These are phyloP conservation scores for Tokudaia muenninki DNA, from an alignment of 2,797 vertebrate genomes.

Conservation along the genomic window DNA sequence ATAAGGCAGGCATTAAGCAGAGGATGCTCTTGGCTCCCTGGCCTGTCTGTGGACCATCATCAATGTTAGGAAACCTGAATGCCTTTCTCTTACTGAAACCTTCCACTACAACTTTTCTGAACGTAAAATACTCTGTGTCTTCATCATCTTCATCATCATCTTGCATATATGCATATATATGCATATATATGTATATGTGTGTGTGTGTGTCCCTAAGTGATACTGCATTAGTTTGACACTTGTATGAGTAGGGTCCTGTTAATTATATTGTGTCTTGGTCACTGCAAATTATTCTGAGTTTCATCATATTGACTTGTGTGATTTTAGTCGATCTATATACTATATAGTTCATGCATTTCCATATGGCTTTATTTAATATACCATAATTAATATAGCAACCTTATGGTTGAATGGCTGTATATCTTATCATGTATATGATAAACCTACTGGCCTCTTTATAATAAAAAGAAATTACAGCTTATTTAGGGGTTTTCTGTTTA, in stretches of 20 bases:
- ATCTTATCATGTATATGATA: slow-evolving; percentile 25
- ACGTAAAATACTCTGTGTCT: not conserved
- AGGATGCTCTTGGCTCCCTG: not conserved
- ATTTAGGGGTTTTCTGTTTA: slow-evolving; percentile 14
- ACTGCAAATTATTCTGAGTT: slow-evolving; percentile 35
- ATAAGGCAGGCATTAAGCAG: not conserved
- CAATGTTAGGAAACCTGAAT: not conserved
- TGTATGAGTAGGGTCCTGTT: not conserved
- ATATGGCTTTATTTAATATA: not conserved
- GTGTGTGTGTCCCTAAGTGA: not conserved
- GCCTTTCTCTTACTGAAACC: not conserved
- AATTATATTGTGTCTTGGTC: slow-evolving; percentile 48
- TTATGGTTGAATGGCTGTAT: not conserved
- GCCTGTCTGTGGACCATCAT: not conserved
- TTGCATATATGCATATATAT: too few species aligned
- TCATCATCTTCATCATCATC: not conserved
- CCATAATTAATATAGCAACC: not conserved
- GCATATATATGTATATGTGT: too few species aligned
- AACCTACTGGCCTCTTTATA: slow-evolving; percentile 10
- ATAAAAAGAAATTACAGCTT: slow-evolving; percentile 57
- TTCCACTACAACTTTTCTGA: not conserved
- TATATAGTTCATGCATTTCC: not conserved
- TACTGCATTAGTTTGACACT: slow-evolving; percentile 31
- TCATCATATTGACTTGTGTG: not conserved
- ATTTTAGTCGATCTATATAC: slow-evolving; percentile 23